phyloP scores from a whole-genome alignment of 2,888 invertebrate genomes.

The Lepas anatifera region DNA sequence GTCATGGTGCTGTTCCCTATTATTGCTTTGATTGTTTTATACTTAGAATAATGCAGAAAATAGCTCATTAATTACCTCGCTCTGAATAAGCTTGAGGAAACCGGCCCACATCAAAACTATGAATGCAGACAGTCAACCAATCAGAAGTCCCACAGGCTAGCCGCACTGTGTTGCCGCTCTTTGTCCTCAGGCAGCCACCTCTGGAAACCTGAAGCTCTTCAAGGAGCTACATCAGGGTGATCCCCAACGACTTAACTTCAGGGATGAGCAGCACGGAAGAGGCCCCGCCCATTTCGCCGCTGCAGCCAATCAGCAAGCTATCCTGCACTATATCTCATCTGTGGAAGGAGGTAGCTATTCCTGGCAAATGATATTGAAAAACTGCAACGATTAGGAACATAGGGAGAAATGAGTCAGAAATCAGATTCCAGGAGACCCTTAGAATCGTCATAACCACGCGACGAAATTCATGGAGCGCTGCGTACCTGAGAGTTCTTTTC shows the following conservation, averaged over 20 bases:
- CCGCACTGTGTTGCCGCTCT: too few relatives aligned
- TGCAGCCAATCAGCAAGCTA: neutral
- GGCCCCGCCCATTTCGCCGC: conserved; percentile 2
- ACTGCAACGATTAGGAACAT: neutral
- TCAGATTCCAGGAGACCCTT: neutral
- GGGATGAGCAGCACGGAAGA: neutral
- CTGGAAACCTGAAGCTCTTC: neutral
- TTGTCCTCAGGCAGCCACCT: neutral
- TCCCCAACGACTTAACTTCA: neutral
- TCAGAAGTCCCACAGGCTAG: too few relatives aligned
- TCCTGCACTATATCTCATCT: neutral
- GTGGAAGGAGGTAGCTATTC: neutral
- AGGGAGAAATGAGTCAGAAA: neutral
- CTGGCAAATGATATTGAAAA: neutral
- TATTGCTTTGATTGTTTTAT: too few relatives aligned
- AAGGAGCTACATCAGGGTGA: neutral
- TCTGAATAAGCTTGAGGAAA: too few relatives aligned
- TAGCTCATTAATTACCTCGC: too few relatives aligned
- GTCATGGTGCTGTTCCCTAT: too few relatives aligned
- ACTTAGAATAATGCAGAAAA: too few relatives aligned
- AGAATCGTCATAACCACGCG: too few relatives aligned
- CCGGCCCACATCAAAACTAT: too few relatives aligned
- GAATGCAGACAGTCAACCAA: too few relatives aligned
- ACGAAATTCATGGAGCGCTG: too few relatives aligned
- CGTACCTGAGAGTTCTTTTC: too few relatives aligned